phyloP scores from a whole-genome alignment of 2,113 vertebrate species.

The Mesoclemmys tuberculata region DNA sequence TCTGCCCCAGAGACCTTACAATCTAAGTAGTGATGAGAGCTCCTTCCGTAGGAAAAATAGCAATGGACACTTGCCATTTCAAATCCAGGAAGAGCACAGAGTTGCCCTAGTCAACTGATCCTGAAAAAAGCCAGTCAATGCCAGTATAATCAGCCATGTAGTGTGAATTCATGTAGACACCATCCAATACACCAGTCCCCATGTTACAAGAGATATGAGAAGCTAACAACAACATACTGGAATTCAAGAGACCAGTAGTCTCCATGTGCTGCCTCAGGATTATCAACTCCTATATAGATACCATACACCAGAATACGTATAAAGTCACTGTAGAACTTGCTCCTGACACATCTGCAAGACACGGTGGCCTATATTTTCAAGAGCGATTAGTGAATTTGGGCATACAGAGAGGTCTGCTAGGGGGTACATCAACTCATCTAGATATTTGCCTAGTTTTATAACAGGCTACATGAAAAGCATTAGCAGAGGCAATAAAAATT shows the following conservation, averaged over 20 bases:
- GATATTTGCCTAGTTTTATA: too few relatives aligned
- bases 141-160: not conserved
- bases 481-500: too few relatives aligned
- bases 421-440: too few relatives aligned
- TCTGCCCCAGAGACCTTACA: not conserved
- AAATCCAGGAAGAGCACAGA: not conserved
- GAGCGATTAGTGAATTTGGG: not conserved
- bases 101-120: not conserved
- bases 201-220: not conserved
- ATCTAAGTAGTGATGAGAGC: not conserved
- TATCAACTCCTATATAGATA: not conserved
- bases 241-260: not conserved
- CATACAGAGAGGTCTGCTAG: too few relatives aligned
- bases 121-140: not conserved
- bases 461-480: too few relatives aligned
- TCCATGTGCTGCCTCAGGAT: not conserved
- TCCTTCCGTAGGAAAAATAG: fast-evolving
- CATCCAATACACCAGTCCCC: not conserved
- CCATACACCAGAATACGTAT: not conserved
- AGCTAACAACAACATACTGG: not conserved
- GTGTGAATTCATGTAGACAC: not conserved
- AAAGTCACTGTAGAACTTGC: not conserved
- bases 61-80: not conserved
- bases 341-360: not conserved
- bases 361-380: fast-evolving